Conservation (phyloP, 2,888 invertebrate genomes). For the Ditylenchus weischeri region DNA sequence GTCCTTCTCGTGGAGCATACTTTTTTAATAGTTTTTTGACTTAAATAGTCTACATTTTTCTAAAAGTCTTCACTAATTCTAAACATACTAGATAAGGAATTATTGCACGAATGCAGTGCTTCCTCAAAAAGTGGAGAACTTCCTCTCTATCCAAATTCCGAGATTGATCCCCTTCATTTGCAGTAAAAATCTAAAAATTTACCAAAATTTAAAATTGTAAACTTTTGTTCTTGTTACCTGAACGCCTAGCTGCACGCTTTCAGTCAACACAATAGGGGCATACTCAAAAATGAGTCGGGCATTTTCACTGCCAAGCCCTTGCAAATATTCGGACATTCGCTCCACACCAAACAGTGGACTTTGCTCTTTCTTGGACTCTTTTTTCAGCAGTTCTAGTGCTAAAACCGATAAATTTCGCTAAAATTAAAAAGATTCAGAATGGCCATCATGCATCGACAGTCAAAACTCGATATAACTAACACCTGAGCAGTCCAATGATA, state of each 20-base stretch:
- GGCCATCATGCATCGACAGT: too few species aligned
- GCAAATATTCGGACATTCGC: constrained; percentile 83
- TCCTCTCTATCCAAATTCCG: constrained; percentile 71
- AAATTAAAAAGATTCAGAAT: too few species aligned
- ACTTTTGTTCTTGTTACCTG: constrained; percentile 60
- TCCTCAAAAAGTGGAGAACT: constrained; percentile 81
- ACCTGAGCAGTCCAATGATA: too few species aligned
- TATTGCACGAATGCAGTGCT: constrained; percentile 73
- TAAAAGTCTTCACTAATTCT: neutral
- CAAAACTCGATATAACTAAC: too few species aligned
- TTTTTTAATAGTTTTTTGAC: too few species aligned
- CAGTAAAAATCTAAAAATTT: constrained; percentile 66
- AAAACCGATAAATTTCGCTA: constrained; percentile 23
- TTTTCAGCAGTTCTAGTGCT: constrained; percentile 80
- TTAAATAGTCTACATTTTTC: too few species aligned
- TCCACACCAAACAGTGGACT: constrained; percentile 77
- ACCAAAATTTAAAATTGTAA: neutral
- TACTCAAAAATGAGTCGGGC: constrained; percentile 87
- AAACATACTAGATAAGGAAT: constrained; percentile 77
- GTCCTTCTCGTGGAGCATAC: too few species aligned
- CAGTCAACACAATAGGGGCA: constrained; percentile 83
- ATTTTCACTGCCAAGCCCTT: constrained; percentile 77
- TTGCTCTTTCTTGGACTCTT: constrained; percentile 67
- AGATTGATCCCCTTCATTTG: constrained; percentile 65
- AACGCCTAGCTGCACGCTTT: constrained; percentile 82